Base-by-base conservation (phyloP, 2,888 invertebrate genomes). In the Nyleta sp. region DNA sequence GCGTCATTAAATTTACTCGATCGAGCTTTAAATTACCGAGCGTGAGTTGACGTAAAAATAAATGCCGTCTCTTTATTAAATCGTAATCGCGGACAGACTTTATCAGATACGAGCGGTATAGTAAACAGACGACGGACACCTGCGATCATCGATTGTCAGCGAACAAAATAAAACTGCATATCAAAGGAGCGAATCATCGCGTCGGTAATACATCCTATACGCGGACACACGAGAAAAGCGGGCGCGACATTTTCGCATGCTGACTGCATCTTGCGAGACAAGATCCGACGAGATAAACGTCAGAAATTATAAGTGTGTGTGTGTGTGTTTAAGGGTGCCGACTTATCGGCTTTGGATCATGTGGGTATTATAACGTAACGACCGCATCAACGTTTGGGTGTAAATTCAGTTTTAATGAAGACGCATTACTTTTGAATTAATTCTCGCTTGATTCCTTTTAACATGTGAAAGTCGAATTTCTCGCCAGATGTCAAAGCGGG, bases 161-260 rank as follows among this genome's bases (percentile, higher is more conserved):
- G 57, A 5, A 40, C 68, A 48, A 31, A 33, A 52, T 59, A 59
- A 68, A 59, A 48, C 57, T 24, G 20, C 52, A 13, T 15, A 28
- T 15, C 42, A 17, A n/a, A n/a, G n/a, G n/a, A n/a, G n/a, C n/a
- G n/a, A n/a, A n/a, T n/a, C n/a, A n/a, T n/a, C n/a, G n/a, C n/a
- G n/a, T n/a, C n/a, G n/a, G n/a, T n/a, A n/a, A n/a, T n/a, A n/a
- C n/a, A n/a, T n/a, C n/a, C n/a, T n/a, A n/a, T n/a, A n/a, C n/a
- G n/a, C n/a, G n/a, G n/a, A n/a, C n/a, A n/a, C n/a, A 35, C 35
- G 44, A 52, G 60, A 71, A 72, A 64, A 46, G 57, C 57, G 57
- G n/a, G 22, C 53, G 62, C 62, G 72, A 50, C 53, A 42, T 64
- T 73, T 73, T 57, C 64, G 53, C 59, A 72, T 72, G 72, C 72